Base-by-base conservation (phyloP, 2,888 invertebrate species). In the Napeogenes inachia region DNA sequence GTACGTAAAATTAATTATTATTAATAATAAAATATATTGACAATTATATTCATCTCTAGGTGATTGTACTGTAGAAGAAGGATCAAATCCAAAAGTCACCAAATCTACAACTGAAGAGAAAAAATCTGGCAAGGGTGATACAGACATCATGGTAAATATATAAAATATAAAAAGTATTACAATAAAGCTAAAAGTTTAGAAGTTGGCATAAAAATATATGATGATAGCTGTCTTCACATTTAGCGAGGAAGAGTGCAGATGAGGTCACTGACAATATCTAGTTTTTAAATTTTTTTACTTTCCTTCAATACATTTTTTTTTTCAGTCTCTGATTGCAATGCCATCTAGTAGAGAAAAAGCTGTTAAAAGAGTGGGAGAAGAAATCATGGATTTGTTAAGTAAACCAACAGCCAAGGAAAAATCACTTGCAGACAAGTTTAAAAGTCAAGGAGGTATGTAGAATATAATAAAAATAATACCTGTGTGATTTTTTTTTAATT, bases 331-430 rank as follows among this genome's bases (percentile, higher is more conserved):
- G 50, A 86, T 98, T 68, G 95, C 96, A n/a, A 95, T 96, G 93
- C 97, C 98, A 0, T 98, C 98, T 0, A 97, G 98, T 13, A 93
- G 98, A 75, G 99, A 99, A 80, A 97, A 97, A 75, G 98, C 98
- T 77, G 98, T 95, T 68, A 98, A 98, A 82, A 95, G 98, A 85
- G 94, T 98, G 0, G 98, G 98, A 0, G 98, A 99, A 81, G 99
- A 99, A 88, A 99, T 99, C 61, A 91, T 98, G 74, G 97, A 97
- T 76, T 87, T 99, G 13, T 86, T 99, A 0, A 98, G 97, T 72
- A 97, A 97, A 81, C 98, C 98, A 8, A 98, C 98, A 0, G 98
- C 98, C 0, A 99, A 99, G 82, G 98, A 99, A 84, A 93, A 96
- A 73, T 97, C 97, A 1, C 87, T 99, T n/a, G 97, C 98, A 0